These are phyloP conservation scores for Aselliscus stoliczkanus DNA, from an alignment of 2,797 vertebrate species.

Conservation along the genomic window DNA sequence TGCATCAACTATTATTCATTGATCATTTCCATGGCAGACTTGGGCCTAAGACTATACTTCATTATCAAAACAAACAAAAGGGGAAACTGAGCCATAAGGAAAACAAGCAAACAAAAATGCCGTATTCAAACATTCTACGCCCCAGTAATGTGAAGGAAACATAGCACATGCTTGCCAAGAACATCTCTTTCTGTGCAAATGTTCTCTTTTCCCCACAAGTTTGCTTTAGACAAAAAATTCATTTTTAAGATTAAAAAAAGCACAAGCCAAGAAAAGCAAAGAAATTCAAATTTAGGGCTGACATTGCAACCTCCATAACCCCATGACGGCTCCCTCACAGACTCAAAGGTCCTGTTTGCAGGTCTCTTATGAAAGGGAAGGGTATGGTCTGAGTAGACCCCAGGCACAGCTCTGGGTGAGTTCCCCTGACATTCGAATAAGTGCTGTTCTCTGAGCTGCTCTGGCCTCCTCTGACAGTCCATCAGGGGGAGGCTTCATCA, in stretches of 20 bases:
- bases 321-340: conserved; percentile 53
- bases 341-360: conserved; percentile 63
- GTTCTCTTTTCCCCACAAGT: conserved; percentile 70
- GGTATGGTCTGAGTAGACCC: conserved; percentile 52
- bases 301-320: conserved; percentile 71
- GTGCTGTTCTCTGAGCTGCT: not conserved
- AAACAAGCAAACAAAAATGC: conserved; percentile 69
- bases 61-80: conserved; percentile 47
- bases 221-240: conserved; percentile 75
- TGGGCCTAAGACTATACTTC: not conserved
- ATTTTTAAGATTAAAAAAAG: conserved; percentile 65
- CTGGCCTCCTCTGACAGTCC: not conserved
- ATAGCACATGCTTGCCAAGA: conserved; percentile 50
- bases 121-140: conserved; percentile 53
- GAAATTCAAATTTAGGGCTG: conserved; percentile 77
- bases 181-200: conserved; percentile 78
- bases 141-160: conserved; percentile 60
- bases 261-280: conserved; percentile 81
- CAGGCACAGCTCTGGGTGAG: conserved; percentile 47
- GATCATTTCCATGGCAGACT: not conserved
- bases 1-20: not conserved
- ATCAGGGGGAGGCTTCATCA: not conserved
- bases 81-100: conserved; percentile 70
- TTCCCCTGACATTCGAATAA: conserved; percentile 55
- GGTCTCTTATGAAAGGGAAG: conserved; percentile 46